Percentiles rank a stretch among this genome's conserved stretches.
Evolutionary conservation across 2,797 vertebrate species (phyloP).

Genomic region (Melanotaenia nigrans): DNA sequence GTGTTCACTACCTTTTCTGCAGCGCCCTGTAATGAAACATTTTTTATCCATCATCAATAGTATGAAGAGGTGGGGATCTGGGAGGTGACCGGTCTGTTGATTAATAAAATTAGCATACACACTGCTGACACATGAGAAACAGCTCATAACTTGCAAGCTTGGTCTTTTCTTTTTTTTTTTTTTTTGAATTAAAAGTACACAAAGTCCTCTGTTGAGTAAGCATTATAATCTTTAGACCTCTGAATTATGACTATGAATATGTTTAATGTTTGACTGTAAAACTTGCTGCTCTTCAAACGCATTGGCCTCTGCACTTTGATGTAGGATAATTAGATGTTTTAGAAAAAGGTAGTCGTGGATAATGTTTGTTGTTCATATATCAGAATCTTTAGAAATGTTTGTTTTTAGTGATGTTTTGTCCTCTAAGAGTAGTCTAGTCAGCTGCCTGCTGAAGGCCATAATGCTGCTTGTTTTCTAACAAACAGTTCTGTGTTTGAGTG

Average conservation of each 20-base stretch:
- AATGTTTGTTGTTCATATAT: slow-evolving; percentile 8
- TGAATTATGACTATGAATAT: slow-evolving; percentile 20
- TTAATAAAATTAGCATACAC: slow-evolving; percentile 72
- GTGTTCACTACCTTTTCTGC: slow-evolving; percentile 26
- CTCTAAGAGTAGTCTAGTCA: slow-evolving; percentile 31
- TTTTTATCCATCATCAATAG: slow-evolving; percentile 58
- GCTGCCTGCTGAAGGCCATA: slow-evolving; percentile 40
- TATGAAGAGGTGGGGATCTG: slow-evolving; percentile 51
- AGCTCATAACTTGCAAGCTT: slow-evolving; percentile 60
- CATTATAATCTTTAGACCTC: slow-evolving; percentile 16
- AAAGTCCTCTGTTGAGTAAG: slow-evolving; percentile 27
- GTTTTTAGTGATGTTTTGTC: slow-evolving; percentile 38
- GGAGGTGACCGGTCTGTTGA: slow-evolving; percentile 64
- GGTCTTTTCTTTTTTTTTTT: slow-evolving; percentile 33
- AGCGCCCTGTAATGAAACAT: slow-evolving; percentile 44
- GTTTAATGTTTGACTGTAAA: not conserved
- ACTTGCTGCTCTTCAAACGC: not conserved
- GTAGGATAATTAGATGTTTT: not conserved
- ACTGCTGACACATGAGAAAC: slow-evolving; percentile 65
- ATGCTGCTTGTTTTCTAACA: slow-evolving; percentile 60
- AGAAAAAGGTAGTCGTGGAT: not conserved
- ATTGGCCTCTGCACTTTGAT: not conserved
- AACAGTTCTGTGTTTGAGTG: slow-evolving; percentile 45
- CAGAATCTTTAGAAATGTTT: slow-evolving; percentile 11
- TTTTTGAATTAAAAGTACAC: slow-evolving; percentile 45